Percentiles rank a stretch among this genome's conserved stretches.
Evolutionary conservation across 1,140 invertebrate species (phyloP).

Genomic region (Drosophila yakuba): DNA sequence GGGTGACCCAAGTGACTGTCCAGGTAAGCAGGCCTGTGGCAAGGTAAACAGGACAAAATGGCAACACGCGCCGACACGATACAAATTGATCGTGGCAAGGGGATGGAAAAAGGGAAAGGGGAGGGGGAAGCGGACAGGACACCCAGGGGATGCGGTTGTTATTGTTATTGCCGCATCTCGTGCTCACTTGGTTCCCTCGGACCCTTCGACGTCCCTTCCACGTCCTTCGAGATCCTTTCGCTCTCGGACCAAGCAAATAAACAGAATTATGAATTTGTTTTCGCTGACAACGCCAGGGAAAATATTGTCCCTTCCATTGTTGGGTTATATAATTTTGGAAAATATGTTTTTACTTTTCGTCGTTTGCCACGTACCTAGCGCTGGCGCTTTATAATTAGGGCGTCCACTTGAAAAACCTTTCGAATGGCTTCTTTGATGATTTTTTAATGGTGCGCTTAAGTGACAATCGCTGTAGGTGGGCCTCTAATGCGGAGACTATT

Average conservation of each 20-base stretch:
- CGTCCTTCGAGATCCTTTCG: slow-evolving; percentile 27
- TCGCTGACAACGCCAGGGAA: slow-evolving; percentile 48
- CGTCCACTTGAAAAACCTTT: slow-evolving; percentile 33
- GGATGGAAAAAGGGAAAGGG: slow-evolving; percentile 16
- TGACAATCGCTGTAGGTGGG: slow-evolving; percentile 1
- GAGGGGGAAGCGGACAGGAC: slow-evolving; percentile 21
- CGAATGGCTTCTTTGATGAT: slow-evolving; percentile 30
- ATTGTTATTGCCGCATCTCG: slow-evolving; percentile 41
- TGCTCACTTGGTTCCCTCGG: neutral
- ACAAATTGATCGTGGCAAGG: slow-evolving; percentile 65
- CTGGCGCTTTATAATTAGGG: slow-evolving; percentile 76
- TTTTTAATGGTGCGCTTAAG: slow-evolving; percentile 28
- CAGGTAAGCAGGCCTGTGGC: slow-evolving; percentile 51
- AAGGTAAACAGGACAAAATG: slow-evolving; percentile 65
- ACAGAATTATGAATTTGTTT: slow-evolving; percentile 67
- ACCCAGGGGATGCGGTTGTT: slow-evolving; percentile 30
- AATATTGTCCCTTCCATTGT: slow-evolving; percentile 49
- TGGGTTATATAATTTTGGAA: slow-evolving; percentile 71
- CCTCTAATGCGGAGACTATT: neutral
- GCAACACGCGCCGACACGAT: slow-evolving; percentile 79
- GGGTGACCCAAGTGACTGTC: neutral
- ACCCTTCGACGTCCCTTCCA: slow-evolving; percentile 20
- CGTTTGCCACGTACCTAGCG: slow-evolving; percentile 27
- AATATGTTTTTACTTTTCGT: slow-evolving; percentile 50
- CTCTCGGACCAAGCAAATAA: slow-evolving; percentile 51